Evolutionary conservation across 2,888 invertebrate species (phyloP), one percentile per base, ranked within the genome.

Genomic region (Harpalus rubripes): DNA sequence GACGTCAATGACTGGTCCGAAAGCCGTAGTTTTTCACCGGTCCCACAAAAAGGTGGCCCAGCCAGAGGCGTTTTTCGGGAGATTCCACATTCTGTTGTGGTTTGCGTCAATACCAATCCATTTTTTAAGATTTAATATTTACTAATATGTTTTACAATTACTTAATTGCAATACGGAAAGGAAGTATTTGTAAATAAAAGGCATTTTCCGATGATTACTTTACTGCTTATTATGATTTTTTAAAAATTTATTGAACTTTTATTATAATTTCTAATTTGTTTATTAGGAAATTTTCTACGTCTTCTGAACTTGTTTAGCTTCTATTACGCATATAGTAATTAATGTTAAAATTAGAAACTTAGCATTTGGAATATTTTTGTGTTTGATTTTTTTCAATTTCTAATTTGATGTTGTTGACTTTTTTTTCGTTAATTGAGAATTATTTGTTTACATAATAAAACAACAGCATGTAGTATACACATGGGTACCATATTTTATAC

Each of bases 1-100:
- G 80, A 80, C 80, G 80, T 80, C 80, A 80, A 80, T 80, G 78
- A n/a, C 44, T 58, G n/a, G 56, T 26, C 78, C 32, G 78, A 58
- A 26, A 58, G 18, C 74, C n/a, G 78, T 26, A 32, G 58, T 44
- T 76, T 76, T 44, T 22, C 10, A 26, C 2, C 41, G 44, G 32
- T 39, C 41, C 32, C 18, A 39, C 39, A 72, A 72, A 52, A 76
- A 78, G 26, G 12, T 78, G 78, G 58, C 32, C 58, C 78, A 32
- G 26, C 78, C 78, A 0, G 5, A 26, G 78, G 78, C 78, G 26
- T 6, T 26, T 58, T 78, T 78, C 41, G 56, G 78, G 78, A 8
- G 78, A 58, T 78, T 78, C 78, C 78, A 78, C 18, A 44, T 44
- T 68, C 8, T 39, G 39, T 68, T 68, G 32, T 26, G 68, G 10